Evolutionary conservation across 2,113 vertebrate genomes (phyloP).

Genomic region (Sapajus apella): DNA sequence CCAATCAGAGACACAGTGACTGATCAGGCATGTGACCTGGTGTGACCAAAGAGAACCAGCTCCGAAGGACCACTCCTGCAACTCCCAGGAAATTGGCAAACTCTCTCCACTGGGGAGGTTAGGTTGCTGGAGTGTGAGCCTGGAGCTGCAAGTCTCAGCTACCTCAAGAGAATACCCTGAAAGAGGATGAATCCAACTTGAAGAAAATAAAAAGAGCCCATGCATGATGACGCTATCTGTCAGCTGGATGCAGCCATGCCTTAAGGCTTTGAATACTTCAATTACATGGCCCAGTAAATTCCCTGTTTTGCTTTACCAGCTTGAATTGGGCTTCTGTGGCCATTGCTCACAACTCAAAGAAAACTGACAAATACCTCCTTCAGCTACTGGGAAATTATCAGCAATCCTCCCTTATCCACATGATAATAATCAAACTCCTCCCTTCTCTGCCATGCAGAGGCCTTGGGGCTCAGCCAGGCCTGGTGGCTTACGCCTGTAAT

Average conservation of each 20-base stretch:
- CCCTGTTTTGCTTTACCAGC: background rate
- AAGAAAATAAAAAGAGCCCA: background rate
- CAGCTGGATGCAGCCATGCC: background rate
- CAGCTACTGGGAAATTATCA: background rate
- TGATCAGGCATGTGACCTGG: background rate
- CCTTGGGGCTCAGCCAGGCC: background rate
- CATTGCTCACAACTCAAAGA: background rate
- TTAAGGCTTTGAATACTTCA: background rate
- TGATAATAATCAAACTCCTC: background rate
- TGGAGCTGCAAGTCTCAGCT: background rate
- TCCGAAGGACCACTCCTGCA: background rate
- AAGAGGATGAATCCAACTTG: background rate
- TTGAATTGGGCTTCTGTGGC: background rate
- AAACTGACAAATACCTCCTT: background rate
- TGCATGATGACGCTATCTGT: background rate
- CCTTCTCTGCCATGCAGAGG: background rate
- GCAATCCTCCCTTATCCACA: background rate
- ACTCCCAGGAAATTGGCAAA: background rate
- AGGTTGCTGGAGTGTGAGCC: background rate
- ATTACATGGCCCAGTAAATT: background rate
- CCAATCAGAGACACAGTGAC: background rate
- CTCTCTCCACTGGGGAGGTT: background rate
- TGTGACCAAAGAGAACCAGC: background rate
- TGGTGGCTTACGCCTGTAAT: no score
- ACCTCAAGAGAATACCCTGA: background rate